Conservation (phyloP, 2,797 vertebrate species). For the Macroramphosus scolopax region DNA sequence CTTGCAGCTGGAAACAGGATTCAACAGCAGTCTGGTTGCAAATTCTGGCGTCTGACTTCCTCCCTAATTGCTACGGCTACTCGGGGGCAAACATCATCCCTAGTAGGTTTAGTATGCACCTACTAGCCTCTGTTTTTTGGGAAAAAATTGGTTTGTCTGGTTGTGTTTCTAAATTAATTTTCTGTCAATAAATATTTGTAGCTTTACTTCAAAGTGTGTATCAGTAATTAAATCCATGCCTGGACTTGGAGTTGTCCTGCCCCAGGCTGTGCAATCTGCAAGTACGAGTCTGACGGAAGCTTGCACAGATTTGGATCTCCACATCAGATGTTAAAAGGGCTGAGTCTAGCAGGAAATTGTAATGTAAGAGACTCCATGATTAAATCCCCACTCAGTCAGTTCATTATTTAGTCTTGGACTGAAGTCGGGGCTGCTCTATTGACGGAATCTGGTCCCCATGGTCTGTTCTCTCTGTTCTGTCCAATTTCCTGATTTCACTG, state of each 20-base stretch:
- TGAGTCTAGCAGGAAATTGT: conserved; percentile 8
- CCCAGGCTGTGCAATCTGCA: not conserved
- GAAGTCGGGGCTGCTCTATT: conserved; percentile 43
- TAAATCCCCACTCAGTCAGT: conserved; percentile 35
- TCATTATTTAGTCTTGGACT: conserved; percentile 59
- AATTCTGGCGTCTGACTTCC: too few relatives aligned
- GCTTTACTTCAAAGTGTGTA: too few relatives aligned
- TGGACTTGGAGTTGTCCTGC: not conserved
- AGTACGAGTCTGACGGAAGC: too few relatives aligned
- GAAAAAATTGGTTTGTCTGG: too few relatives aligned
- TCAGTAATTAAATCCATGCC: not conserved
- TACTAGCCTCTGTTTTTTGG: too few relatives aligned
- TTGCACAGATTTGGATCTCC: conserved; percentile 12
- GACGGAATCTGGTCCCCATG: conserved; percentile 52
- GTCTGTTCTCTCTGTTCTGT: conserved; percentile 20
- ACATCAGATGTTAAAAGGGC: conserved; percentile 21
- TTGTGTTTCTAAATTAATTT: too few relatives aligned
- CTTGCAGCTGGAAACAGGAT: too few relatives aligned
- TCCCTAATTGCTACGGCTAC: too few relatives aligned
- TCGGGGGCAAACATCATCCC: too few relatives aligned
- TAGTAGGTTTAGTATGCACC: too few relatives aligned
- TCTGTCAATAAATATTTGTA: conserved; percentile 21
- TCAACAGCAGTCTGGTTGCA: too few relatives aligned
- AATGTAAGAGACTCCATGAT: conserved; percentile 25
- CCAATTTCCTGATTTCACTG: conserved; percentile 40